Percentiles rank a stretch among this genome's conserved stretches.
Conservation (phyloP, 1,140 invertebrate genomes). For the Drosophila tropicalis region DNA sequence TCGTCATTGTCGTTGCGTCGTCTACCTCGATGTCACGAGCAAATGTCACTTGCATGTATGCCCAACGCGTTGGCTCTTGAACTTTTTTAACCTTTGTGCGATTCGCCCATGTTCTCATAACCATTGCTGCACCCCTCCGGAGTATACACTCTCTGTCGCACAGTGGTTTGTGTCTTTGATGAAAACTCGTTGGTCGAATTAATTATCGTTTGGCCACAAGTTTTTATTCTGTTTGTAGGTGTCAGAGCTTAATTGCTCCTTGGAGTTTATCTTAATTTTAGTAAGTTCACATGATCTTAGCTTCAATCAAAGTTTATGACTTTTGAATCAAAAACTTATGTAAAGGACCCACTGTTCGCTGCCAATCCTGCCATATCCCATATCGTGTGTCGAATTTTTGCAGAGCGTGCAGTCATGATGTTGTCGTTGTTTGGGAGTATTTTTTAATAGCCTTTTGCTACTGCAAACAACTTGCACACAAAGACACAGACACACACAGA, state of each 20-base stretch:
- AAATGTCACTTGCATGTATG: constrained; percentile 78
- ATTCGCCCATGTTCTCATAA: constrained; percentile 64
- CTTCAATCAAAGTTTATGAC: too few relatives aligned
- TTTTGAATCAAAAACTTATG: too few relatives aligned
- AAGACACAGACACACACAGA: background rate
- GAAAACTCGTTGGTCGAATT: too few relatives aligned
- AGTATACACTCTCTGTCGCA: background rate
- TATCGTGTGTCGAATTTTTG: constrained; percentile 78
- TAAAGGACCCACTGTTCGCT: background rate
- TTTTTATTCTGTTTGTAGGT: too few relatives aligned
- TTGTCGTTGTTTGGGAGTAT: constrained; percentile 52
- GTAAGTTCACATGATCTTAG: too few relatives aligned
- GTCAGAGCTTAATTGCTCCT: too few relatives aligned
- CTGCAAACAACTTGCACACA: constrained; percentile 33
- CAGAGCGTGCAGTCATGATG: constrained; percentile 79
- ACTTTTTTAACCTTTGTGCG: constrained; percentile 78
- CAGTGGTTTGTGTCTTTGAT: too few relatives aligned
- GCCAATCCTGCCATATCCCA: constrained; percentile 42
- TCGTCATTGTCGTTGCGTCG: constrained; percentile 23
- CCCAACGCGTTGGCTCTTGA: constrained; percentile 69
- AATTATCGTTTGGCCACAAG: too few relatives aligned
- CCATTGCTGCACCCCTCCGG: constrained; percentile 40
- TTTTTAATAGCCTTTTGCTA: constrained; percentile 59
- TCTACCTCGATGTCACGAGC: constrained; percentile 77
- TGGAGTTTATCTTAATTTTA: too few relatives aligned